Percentiles rank a stretch among this genome's conserved stretches.
phyloP scores from a whole-genome alignment of 1,140 invertebrate species.

The Calliopsis andreniformis region DNA sequence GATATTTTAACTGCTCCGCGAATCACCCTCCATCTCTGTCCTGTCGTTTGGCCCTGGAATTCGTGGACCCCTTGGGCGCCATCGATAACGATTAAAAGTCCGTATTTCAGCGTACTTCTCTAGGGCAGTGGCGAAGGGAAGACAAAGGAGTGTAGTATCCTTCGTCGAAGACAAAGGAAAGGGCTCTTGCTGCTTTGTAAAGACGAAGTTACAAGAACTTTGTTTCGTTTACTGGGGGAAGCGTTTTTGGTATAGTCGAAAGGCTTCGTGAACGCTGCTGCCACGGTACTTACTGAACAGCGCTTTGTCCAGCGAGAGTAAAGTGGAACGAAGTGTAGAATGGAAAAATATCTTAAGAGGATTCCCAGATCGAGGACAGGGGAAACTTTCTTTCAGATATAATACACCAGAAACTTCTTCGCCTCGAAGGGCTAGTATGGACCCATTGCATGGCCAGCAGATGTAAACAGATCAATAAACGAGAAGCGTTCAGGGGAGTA shows the following conservation, averaged over 20 bases:
- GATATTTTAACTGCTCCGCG: slow-evolving; percentile 20
- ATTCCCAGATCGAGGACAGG: slow-evolving; percentile 21
- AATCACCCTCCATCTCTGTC: not conserved
- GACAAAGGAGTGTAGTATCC: no score
- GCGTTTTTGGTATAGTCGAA: not conserved
- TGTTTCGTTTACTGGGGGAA: slow-evolving; percentile 1
- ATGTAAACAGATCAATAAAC: slow-evolving; percentile 29
- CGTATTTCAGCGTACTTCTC: not conserved
- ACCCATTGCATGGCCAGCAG: slow-evolving; percentile 10
- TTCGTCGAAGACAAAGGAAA: no score
- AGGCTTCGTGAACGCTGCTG: not conserved
- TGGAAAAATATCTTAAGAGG: slow-evolving; percentile 44
- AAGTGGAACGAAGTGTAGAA: slow-evolving; percentile 46
- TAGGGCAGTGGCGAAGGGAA: not conserved
- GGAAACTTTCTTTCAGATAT: slow-evolving; percentile 22
- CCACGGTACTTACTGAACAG: slow-evolving; percentile 4
- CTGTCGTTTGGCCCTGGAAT: not conserved
- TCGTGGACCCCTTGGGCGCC: not conserved
- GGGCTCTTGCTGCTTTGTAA: not conserved
- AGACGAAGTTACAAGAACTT: not conserved
- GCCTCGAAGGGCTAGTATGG: not conserved
- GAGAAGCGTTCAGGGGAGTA: no score
- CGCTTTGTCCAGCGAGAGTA: not conserved
- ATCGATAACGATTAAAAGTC: slow-evolving; percentile 28
- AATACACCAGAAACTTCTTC: not conserved